A percentile compares a stretch with the other conserved stretches of the same genome.
Evolutionary conservation across 1,140 invertebrate species (phyloP).

Genomic region (Battus philenor): DNA sequence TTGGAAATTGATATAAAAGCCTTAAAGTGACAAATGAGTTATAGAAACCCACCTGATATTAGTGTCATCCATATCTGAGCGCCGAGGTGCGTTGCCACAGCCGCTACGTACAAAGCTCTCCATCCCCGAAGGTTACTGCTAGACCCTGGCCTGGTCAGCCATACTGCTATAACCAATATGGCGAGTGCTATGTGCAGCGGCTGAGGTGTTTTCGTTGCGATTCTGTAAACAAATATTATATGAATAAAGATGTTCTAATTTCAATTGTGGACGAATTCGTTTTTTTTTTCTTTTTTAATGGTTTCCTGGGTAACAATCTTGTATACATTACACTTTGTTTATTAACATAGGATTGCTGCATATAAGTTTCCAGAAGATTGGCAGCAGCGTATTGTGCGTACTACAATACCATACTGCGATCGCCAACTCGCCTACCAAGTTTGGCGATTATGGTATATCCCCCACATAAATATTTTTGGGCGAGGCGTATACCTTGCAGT

Average conservation of each 20-base stretch:
- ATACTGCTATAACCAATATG: constrained; percentile 78
- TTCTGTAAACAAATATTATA: constrained; percentile 70
- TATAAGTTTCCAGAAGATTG: too few species aligned
- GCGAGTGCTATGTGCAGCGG: constrained; percentile 85
- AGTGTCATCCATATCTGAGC: constrained; percentile 94
- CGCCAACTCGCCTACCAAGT: too few species aligned
- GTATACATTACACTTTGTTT: neutral
- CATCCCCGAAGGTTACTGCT: constrained; percentile 51
- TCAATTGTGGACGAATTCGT: too few species aligned
- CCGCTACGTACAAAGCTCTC: constrained; percentile 82
- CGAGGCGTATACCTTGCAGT: too few species aligned
- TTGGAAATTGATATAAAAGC: too few species aligned
- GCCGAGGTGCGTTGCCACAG: constrained; percentile 87
- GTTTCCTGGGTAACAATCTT: neutral
- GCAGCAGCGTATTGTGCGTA: too few species aligned
- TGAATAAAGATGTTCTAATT: constrained; percentile 3
- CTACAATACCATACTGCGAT: too few species aligned
- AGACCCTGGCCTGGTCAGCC: constrained; percentile 64
- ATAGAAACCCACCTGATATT: constrained; percentile 85
- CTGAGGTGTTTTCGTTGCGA: constrained; percentile 82
- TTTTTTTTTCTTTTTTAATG: too few species aligned
- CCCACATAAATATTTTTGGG: too few species aligned
- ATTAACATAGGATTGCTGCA: too few species aligned
- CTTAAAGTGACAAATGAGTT: too few species aligned
- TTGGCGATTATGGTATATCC: too few species aligned